Evolutionary conservation across 2,888 invertebrate species (phyloP), one percentile per base, ranked within the genome.

Genomic region (Danaus chrysippus): DNA sequence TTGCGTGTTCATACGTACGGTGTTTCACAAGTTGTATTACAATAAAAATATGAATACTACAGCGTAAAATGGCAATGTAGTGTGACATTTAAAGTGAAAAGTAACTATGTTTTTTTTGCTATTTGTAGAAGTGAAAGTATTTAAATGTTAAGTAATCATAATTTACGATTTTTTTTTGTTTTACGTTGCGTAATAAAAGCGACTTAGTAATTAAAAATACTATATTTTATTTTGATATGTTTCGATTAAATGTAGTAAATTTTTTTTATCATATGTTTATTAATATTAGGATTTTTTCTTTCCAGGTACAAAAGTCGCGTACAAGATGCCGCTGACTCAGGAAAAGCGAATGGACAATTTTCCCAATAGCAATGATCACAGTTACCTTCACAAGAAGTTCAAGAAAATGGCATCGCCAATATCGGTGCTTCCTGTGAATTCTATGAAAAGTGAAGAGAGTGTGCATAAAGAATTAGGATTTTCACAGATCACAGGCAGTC

Each of bases 331-430:
- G 79, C 84, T 89, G 63, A 89, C 91, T 67, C 89, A 89, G 76
- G 91, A 91, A 76, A 91, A 89, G 82, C 90, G 86, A 76, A 82
- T 91, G 74, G 88, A 91, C 73, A 88, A 84, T 71, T 86, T 91
- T 76, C 80, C 88, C 68, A 91, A 91, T 74, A 91, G 91, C 85
- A 92, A 92, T 87, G 94, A 94, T 78, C 93, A 93, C 78, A 95
- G 94, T 84, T 97, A 97, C 92, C 92, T 96, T 83, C 97, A 97
- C 86, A 97, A 97, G 87, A 97, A 97, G 86, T 97, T 97, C 88
- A 97, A 97, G 90, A 96, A 97, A 87, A 94, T 96, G 92, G 96
- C 94, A 82, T 94, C 93, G 77, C 86, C 91, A 68, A 88, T 88
- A 73, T 77, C 89, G 68, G 80, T 81, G 65, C 86, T 85, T 73